Percentiles rank a stretch among this genome's conserved stretches.
Conservation (phyloP, 2,888 invertebrate genomes). For the Sinotaia quadrata region DNA sequence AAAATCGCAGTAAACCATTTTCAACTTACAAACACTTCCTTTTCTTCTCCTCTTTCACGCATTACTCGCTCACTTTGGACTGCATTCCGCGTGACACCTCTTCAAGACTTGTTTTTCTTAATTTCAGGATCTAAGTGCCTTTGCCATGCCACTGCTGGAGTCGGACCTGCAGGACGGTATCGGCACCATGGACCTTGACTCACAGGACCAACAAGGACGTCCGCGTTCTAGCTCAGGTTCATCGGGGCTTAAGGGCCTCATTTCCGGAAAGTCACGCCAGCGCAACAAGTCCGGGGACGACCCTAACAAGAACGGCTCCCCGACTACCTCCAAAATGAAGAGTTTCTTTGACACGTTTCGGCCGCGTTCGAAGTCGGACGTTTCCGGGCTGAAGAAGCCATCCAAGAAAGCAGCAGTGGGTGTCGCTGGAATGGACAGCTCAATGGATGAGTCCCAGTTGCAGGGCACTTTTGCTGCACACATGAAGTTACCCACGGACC, state of each 20-base stretch:
- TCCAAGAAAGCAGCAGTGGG: slow-evolving; percentile 49
- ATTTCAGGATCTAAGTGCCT: slow-evolving; percentile 69
- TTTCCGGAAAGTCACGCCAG: slow-evolving; percentile 50
- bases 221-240: slow-evolving; percentile 58
- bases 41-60: too few relatives aligned
- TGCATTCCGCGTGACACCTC: too few relatives aligned
- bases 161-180: slow-evolving; percentile 44
- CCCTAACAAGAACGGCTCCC: slow-evolving; percentile 49
- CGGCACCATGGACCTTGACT: slow-evolving; percentile 48
- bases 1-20: too few relatives aligned
- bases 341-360: slow-evolving; percentile 65
- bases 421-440: slow-evolving; percentile 49
- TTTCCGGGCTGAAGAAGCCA: slow-evolving; percentile 64
- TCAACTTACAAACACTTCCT: too few relatives aligned
- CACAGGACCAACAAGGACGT: slow-evolving; percentile 51
- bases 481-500: slow-evolving; percentile 34
- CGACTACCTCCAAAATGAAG: slow-evolving; percentile 60
- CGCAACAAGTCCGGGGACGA: slow-evolving; percentile 64
- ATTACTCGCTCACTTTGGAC: too few relatives aligned
- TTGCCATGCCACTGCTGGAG: slow-evolving; percentile 68
- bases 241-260: slow-evolving; percentile 54
- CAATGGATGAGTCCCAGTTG: slow-evolving; percentile 54
- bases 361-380: slow-evolving; percentile 68
- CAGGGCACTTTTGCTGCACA: not conserved
- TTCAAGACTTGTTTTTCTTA: too few relatives aligned